Evolutionary conservation across 2,888 invertebrate genomes (phyloP).

Genomic region (Artemia sp.): DNA sequence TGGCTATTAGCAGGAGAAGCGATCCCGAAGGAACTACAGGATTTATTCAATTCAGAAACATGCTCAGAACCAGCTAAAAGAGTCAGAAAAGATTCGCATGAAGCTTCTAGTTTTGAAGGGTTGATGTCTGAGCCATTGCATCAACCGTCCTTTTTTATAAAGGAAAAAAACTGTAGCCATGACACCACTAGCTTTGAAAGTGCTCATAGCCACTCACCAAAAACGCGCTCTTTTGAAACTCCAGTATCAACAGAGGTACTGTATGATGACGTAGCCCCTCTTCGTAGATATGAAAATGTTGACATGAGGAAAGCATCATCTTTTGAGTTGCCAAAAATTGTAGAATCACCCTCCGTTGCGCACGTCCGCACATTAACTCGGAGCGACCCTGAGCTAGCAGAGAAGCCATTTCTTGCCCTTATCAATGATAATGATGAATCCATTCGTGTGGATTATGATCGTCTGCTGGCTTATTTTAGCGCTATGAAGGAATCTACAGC

Average conservation of each 20-base stretch:
- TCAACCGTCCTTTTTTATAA: not conserved
- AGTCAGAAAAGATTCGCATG: not conserved
- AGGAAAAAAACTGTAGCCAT: not conserved
- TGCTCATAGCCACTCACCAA: not conserved
- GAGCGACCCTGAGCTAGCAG: constrained; percentile 29
- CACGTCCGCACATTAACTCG: constrained; percentile 31
- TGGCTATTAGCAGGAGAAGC: constrained; percentile 22
- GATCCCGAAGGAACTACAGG: constrained; percentile 20
- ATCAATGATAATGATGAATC: constrained; percentile 25
- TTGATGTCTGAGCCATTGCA: not conserved
- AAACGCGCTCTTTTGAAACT: not conserved
- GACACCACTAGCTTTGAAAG: constrained; percentile 17
- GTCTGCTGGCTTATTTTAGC: constrained; percentile 95
- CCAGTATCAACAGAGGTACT: not conserved
- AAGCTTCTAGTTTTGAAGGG: constrained; percentile 5
- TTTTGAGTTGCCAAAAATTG: constrained; percentile 41
- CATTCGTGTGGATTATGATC: constrained; percentile 80
- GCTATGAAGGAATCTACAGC: constrained; percentile 71
- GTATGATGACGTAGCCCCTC: no score
- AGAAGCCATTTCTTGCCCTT: constrained; percentile 31
- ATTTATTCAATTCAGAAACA: constrained; percentile 5
- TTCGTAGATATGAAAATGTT: not conserved
- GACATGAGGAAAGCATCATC: not conserved
- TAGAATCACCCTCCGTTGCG: constrained; percentile 75
- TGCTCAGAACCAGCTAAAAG: constrained; percentile 16